Conservation (phyloP, 2,113 vertebrate genomes). For the Channa maculata region DNA sequence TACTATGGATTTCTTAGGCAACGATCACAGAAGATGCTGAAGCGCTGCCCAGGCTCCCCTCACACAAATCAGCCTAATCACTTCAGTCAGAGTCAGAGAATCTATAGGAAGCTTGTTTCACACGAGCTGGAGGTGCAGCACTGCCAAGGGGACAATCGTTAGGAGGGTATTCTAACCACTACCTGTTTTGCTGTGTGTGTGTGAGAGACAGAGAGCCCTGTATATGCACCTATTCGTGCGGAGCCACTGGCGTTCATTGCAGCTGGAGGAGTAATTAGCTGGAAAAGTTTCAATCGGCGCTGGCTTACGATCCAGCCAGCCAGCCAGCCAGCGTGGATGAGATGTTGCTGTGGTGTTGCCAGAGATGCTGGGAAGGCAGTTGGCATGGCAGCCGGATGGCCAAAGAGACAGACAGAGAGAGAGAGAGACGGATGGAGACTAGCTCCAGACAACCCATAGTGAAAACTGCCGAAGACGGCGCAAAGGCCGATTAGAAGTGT, state of each 20-base stretch:
- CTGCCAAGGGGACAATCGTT: conserved; percentile 42
- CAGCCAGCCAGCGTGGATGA: not conserved
- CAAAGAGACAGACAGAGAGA: not conserved
- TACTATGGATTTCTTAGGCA: conserved; percentile 49
- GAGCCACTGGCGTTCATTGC: not conserved
- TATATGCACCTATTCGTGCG: not conserved
- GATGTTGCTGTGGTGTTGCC: conserved; percentile 3
- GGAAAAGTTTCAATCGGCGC: conserved; percentile 47
- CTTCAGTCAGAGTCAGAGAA: conserved; percentile 19
- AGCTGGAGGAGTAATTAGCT: conserved; percentile 41
- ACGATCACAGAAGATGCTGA: conserved; percentile 7
- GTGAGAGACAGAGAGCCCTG: not conserved
- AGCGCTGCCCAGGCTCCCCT: conserved; percentile 1
- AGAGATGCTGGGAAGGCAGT: not conserved
- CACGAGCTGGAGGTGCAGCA: not conserved
- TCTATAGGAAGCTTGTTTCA: conserved; percentile 41
- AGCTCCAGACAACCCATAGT: conserved; percentile 24
- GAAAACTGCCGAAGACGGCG: conserved; percentile 18
- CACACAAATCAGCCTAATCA: conserved; percentile 22
- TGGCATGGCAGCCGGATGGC: conserved; percentile 5
- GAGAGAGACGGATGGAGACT: not conserved
- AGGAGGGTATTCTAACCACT: conserved; percentile 4
- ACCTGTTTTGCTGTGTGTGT: not conserved
- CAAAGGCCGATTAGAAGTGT: conserved; percentile 49
- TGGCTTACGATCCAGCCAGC: not conserved